Conservation (phyloP, 1,140 invertebrate species). For the Drosophila watanabei region DNA sequence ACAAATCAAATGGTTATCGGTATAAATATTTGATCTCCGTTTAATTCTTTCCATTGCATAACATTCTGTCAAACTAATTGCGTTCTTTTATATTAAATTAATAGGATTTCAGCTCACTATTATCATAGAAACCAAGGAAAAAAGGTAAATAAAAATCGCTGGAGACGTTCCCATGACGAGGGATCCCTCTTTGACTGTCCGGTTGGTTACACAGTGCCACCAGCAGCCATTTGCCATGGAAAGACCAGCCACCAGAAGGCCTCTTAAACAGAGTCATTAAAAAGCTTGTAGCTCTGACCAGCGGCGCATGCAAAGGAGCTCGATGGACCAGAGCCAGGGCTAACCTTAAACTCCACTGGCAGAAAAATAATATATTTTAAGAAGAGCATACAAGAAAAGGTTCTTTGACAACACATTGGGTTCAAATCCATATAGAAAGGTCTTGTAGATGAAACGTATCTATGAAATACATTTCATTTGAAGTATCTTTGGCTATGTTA, state of each 20-base stretch:
- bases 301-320: conserved; percentile 21
- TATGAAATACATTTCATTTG: not conserved
- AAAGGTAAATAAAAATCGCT: not conserved
- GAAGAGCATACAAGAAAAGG: not conserved
- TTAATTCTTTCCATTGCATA: not conserved
- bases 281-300: conserved; percentile 10
- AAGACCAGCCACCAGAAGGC: conserved; percentile 9
- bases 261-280: conserved; percentile 19
- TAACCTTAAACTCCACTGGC: conserved; percentile 2
- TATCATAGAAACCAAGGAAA: not conserved
- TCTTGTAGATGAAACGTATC: not conserved
- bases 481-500: too few relatives aligned
- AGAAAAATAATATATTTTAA: not conserved
- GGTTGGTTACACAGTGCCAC: conserved; percentile 7
- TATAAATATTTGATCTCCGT: not conserved
- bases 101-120: not conserved
- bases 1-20: too few relatives aligned
- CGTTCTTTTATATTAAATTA: not conserved
- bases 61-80: not conserved
- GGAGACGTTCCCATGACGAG: conserved; percentile 12
- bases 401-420: not conserved
- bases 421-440: not conserved
- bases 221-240: conserved; percentile 12
- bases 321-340: conserved; percentile 12
- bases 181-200: not conserved